These are phyloP conservation scores for Psylliodes chrysocephalus DNA, from an alignment of 2,888 invertebrate genomes.

Conservation along the genomic window DNA sequence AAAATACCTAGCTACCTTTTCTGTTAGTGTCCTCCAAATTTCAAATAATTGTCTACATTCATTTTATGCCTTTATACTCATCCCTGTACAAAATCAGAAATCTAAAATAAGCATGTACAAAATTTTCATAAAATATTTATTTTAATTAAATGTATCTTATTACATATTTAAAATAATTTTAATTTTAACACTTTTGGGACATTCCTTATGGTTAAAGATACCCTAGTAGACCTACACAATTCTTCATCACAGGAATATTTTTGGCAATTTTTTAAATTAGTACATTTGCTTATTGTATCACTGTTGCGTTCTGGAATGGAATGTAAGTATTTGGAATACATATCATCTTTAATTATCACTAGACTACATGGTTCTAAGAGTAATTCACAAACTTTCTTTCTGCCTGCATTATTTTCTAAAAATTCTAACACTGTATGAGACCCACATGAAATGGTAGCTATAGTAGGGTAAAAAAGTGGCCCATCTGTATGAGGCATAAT, in stretches of 20 bases:
- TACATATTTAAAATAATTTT: conserved; percentile 62
- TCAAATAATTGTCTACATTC: too few species aligned
- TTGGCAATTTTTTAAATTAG: conserved; percentile 73
- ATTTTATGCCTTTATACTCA: too few species aligned
- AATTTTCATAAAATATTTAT: not conserved
- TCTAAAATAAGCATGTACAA: too few species aligned
- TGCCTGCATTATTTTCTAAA: conserved; percentile 67
- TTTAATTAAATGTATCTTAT: not conserved
- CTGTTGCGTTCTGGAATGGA: conserved; percentile 78
- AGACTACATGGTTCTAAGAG: conserved; percentile 90
- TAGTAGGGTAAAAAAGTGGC: conserved; percentile 89
- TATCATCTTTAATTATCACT: conserved; percentile 81
- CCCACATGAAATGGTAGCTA: conserved; percentile 92
- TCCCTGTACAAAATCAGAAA: too few species aligned
- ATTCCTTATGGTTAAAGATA: conserved; percentile 92
- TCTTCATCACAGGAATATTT: conserved; percentile 68
- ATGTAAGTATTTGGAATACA: conserved; percentile 88
- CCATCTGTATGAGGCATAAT: conserved; percentile 98
- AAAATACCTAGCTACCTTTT: not conserved
- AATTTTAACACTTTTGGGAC: conserved; percentile 88
- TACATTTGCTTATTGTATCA: conserved; percentile 74
- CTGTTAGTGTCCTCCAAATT: too few species aligned
- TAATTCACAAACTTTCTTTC: conserved; percentile 73
- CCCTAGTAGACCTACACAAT: conserved; percentile 74
- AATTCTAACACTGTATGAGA: conserved; percentile 93